Base-by-base conservation (phyloP, 2,797 vertebrate species). In the Pelodytes ibericus region DNA sequence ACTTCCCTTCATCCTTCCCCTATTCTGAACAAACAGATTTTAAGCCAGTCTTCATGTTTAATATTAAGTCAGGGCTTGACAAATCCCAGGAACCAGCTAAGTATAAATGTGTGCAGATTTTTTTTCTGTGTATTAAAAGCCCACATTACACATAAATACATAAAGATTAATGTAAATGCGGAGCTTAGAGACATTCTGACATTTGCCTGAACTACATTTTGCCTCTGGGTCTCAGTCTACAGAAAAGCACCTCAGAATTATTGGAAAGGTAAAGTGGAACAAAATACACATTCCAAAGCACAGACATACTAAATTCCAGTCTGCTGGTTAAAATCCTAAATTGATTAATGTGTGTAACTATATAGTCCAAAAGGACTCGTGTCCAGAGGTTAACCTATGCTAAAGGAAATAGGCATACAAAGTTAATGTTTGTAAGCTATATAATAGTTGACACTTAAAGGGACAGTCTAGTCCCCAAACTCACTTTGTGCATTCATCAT, bases 281-380 rank as follows among this genome's bases (percentile, higher is more conserved):
- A 56, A 49, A 8, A 9, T 41, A 36, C 24, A 68, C 76, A 73
- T 73, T 79, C 76, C 70, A 44, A 0, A 39, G n/a, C 53, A 68
- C 53, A 68, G 64, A 72, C 33, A 39, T 62, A 66, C 47, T 65
- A 44, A 63, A 79, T 79, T 79, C 76, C 76, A 72, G 30, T 60
- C 76, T 62, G 47, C 36, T 62, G 44, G 70, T 60, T n/a, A 56
- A 61, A 78, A 78, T 60, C 62, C 9, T 79, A 79, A 79, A 72
- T 70, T 33, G 36, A 77, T 77, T 71, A 77, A 18, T 18, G 51
- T n/a, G 49, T 47, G 74, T 60, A 30, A 71, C 67, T 65, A 67
- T 70, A 56, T 24, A 69, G 18, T 53, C 58, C 26, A 56, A 61
- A 69, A 20, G 24, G 11, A n/a, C 25, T 26, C 22, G 39, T 33